Evolutionary conservation across 2,888 invertebrate genomes (phyloP), one percentile per base, ranked within the genome.

Genomic region (Plutella xylostella): DNA sequence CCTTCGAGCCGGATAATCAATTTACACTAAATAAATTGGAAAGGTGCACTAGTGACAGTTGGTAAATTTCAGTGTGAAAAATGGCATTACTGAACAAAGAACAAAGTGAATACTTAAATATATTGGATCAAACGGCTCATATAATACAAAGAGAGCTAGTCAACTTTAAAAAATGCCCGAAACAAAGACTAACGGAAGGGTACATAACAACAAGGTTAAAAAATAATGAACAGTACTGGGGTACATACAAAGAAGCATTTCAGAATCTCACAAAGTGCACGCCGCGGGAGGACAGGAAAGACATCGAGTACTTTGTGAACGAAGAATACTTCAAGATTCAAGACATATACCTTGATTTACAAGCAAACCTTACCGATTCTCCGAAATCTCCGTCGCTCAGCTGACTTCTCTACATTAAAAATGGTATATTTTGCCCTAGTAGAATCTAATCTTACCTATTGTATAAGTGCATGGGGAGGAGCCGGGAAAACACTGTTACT

Each of bases 111-210:
- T 35, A 35, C 17, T 9, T 35, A 35, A 17, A 5, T 35, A 35
- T 18, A 12, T 48, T 54, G 25, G 53, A 55, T 51, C 47, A 54
- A 31, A 47, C 42, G 2, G 48, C 50, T 7, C 34, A 4, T 28
- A 41, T 51, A 33, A 21, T 57, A 34, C 43, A 43, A 34, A 52
- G 51, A 39, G 35, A 52, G 2, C 47, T 53, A 48, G 22, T 17
- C 9, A 56, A 56, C 33, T 34, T 53, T 1, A 52, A 50, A 21
- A 55, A 55, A 43, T 54, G 51, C 28, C 54, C 51, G 3, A 54
- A 52, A 43, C 18, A 37, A 19, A 38, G 54, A 21, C 25, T 55
- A 15, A 56, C 55, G 17, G 48, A 39, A 14, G 52, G 54, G 25
- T 57, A 56, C 34, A 34, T 55, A 7, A 41, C 52, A 48, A 31